Percentiles rank a stretch among this genome's conserved stretches.
phyloP scores from a whole-genome alignment of 2,888 invertebrate species.

The Plagodis dolabraria region DNA sequence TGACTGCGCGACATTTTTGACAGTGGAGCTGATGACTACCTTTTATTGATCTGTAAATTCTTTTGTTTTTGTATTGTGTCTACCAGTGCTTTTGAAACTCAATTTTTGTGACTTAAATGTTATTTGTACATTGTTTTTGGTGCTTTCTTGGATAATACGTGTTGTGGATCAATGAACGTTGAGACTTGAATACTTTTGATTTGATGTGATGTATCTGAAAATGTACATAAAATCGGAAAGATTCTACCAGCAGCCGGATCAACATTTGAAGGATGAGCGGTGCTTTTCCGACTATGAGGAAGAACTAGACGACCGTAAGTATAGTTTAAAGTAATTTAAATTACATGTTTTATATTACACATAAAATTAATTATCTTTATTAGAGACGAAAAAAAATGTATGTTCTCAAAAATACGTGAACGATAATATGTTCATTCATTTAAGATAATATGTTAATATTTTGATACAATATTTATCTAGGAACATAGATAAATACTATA shows the following conservation, averaged over 20 bases:
- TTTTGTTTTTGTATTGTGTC: constrained; percentile 6
- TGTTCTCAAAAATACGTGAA: too few relatives aligned
- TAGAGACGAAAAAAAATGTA: too few relatives aligned
- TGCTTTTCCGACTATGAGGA: constrained; percentile 76
- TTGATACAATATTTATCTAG: too few relatives aligned
- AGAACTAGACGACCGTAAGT: constrained; percentile 74
- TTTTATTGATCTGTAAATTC: background rate
- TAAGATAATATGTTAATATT: too few relatives aligned
- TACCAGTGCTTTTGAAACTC: background rate
- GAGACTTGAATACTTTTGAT: constrained; percentile 8
- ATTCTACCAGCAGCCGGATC: constrained; percentile 73
- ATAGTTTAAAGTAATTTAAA: constrained; percentile 1
- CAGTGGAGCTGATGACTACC: constrained; percentile 5
- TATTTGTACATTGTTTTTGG: background rate
- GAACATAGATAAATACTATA: too few relatives aligned
- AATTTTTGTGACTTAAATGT: background rate
- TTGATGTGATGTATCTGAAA: constrained; percentile 71
- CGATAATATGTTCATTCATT: too few relatives aligned
- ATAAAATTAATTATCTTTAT: too few relatives aligned
- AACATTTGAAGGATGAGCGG: constrained; percentile 68
- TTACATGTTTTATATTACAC: too few relatives aligned
- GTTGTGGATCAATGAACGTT: constrained; percentile 28
- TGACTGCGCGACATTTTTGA: constrained; percentile 5
- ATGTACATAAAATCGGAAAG: constrained; percentile 80
- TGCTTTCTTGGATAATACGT: background rate